Conservation (phyloP, 1,140 invertebrate genomes). For the Scaptomyza hsui region DNA sequence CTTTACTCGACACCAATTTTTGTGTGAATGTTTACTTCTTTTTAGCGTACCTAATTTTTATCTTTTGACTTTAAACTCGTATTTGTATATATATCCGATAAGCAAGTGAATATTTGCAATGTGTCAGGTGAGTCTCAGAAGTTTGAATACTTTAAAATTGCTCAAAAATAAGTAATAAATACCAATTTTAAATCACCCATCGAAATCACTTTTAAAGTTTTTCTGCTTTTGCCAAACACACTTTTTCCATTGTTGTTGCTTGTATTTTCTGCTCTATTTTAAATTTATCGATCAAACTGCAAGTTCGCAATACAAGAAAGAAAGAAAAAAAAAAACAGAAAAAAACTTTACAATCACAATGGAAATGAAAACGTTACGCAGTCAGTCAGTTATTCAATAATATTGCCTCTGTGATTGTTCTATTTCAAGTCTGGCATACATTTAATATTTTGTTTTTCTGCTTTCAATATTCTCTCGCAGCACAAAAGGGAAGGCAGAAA, state of each 20-base stretch:
- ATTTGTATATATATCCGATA: background rate
- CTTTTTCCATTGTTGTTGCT: too few species aligned
- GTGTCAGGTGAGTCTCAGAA: background rate
- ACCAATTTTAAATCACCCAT: too few species aligned
- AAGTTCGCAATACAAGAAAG: slow-evolving; percentile 5
- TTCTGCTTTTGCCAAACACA: too few species aligned
- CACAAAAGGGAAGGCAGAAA: too few species aligned
- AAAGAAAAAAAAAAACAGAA: background rate
- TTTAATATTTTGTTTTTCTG: too few species aligned
- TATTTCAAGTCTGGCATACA: background rate
- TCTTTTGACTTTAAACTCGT: slow-evolving; percentile 4
- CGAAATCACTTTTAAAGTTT: background rate
- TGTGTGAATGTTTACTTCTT: slow-evolving; percentile 3
- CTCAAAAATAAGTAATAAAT: too few species aligned
- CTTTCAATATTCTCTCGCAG: background rate
- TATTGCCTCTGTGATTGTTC: slow-evolving; percentile 3
- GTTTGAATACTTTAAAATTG: too few species aligned
- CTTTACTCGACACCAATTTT: slow-evolving; percentile 20
- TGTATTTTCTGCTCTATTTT: slow-evolving; percentile 14
- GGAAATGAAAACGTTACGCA: slow-evolving; percentile 2
- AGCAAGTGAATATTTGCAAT: slow-evolving; percentile 14
- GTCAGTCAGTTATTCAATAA: background rate
- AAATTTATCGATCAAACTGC: slow-evolving; percentile 52
- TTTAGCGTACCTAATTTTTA: background rate
- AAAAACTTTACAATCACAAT: slow-evolving; percentile 11